Conservation (phyloP, 2,888 invertebrate genomes). For the Julus scanicus region DNA sequence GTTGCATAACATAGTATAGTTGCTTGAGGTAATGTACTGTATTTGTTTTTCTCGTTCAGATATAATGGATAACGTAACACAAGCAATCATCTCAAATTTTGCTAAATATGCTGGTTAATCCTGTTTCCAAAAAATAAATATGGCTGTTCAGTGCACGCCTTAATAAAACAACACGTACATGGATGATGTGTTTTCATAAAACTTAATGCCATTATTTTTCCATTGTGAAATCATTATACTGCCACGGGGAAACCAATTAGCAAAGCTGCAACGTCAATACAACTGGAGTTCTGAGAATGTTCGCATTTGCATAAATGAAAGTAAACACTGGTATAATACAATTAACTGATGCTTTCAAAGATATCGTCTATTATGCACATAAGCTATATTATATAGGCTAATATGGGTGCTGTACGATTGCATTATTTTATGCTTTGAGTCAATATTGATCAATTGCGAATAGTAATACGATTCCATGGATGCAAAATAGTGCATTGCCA, state of each 20-base stretch:
- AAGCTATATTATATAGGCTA: neutral
- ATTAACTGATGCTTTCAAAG: conserved; percentile 22
- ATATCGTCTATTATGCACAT: neutral
- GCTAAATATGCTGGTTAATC: neutral
- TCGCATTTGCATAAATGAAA: conserved; percentile 41
- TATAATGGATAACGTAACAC: neutral
- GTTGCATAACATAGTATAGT: too few species aligned
- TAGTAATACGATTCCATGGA: neutral
- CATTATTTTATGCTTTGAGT: neutral
- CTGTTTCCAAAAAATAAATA: neutral
- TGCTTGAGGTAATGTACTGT: too few species aligned
- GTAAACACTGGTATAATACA: conserved; percentile 33
- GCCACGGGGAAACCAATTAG: neutral
- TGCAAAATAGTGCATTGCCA: neutral
- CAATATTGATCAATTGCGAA: conserved; percentile 3
- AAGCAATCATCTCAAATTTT: neutral
- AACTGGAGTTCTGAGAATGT: neutral
- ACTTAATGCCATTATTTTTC: conserved; percentile 13
- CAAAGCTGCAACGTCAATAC: conserved; percentile 18
- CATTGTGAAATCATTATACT: conserved; percentile 30
- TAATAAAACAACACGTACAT: neutral
- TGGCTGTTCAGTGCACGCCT: neutral
- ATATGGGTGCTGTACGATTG: neutral
- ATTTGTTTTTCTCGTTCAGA: too few species aligned
- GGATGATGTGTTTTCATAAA: neutral